These are phyloP conservation scores for Drosophila siamana DNA, from an alignment of 2,888 invertebrate species.

Conservation along the genomic window DNA sequence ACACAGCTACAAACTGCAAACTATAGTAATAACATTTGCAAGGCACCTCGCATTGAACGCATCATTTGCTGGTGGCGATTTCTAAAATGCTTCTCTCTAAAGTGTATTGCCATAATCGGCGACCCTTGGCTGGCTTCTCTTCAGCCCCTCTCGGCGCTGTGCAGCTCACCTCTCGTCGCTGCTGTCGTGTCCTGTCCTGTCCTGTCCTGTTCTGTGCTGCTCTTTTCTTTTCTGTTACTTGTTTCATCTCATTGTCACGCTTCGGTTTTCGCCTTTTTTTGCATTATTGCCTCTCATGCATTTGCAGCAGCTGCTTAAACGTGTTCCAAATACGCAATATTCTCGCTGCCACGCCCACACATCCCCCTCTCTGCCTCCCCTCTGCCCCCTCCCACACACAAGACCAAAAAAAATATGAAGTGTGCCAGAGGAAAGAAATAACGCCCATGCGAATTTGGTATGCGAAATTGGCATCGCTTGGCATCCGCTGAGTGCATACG, in stretches of 20 bases:
- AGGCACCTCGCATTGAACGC: too few species aligned
- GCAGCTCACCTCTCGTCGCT: not conserved
- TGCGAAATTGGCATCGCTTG: conserved; percentile 56
- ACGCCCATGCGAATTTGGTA: conserved; percentile 55
- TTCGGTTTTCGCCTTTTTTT: conserved; percentile 57
- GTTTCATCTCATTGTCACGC: conserved; percentile 58
- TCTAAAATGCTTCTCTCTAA: not conserved
- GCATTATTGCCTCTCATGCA: conserved; percentile 70
- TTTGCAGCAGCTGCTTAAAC: conserved; percentile 75
- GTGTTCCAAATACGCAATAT: conserved; percentile 78
- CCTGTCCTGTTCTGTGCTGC: not conserved
- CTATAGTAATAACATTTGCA: too few species aligned
- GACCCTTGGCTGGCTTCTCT: conserved; percentile 5
- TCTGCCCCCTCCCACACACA: not conserved
- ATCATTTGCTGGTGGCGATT: too few species aligned
- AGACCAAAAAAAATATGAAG: not conserved
- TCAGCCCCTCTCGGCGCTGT: not conserved
- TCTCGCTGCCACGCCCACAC: conserved; percentile 34
- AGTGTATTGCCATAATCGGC: conserved; percentile 18
- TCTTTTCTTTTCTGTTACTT: not conserved
- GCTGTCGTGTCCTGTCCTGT: not conserved
- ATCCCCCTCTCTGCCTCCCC: not conserved
- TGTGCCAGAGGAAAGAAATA: conserved; percentile 15
- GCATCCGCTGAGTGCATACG: conserved; percentile 63
- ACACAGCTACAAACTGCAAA: too few species aligned